Base-by-base conservation (phyloP, 2,113 vertebrate species). In the Trachemys scripta region DNA sequence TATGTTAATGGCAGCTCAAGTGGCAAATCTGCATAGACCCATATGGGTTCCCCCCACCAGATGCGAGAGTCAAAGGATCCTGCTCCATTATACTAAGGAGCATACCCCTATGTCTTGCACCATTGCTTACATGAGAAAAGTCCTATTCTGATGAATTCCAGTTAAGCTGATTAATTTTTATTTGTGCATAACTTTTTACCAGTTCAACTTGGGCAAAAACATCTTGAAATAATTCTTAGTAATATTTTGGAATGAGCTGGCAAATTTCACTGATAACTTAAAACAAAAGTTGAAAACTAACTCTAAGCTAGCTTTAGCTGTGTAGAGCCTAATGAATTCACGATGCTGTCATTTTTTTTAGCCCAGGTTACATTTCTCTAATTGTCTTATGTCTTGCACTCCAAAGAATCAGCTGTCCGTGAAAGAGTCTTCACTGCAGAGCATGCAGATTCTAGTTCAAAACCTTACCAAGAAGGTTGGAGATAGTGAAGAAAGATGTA, bases 381-480 rank as follows among this genome's bases (percentile, higher is more conserved):
- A 93, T 56, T 93, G 13, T 82, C 22, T 95, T 83, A 59, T 90
- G 83, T 31, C 88, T 96, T 97, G 51, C n/a, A 1, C 92, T 94
- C 84, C 82, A 9, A 96, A 98, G 98, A 97, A 90, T 54, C 97
- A 98, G 90, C 54, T 95, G 62, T 95, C 90, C 13, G 92, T 90
- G 93, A 98, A 98, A 56, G 87, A 98, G 3, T 96, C 96, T 5
- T 97, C 98, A 0, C 51, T 98, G 65, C 98, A 98, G 92, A 99
- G 99, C 91, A 98, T 99, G 92, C 97, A 99, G 97, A 85, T 98
- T 89, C 96, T 99, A 82, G 97, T 99, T 88, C 98, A 99, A 80
- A 99, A 97, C 84, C 98, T 99, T 80, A 99, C 98, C 85, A 99
- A 96, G 97, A 99, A 99, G 84, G 98, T 99, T 90, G 99, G 98